phyloP scores from a whole-genome alignment of 2,888 invertebrate species.

The Zele albiditarsus region DNA sequence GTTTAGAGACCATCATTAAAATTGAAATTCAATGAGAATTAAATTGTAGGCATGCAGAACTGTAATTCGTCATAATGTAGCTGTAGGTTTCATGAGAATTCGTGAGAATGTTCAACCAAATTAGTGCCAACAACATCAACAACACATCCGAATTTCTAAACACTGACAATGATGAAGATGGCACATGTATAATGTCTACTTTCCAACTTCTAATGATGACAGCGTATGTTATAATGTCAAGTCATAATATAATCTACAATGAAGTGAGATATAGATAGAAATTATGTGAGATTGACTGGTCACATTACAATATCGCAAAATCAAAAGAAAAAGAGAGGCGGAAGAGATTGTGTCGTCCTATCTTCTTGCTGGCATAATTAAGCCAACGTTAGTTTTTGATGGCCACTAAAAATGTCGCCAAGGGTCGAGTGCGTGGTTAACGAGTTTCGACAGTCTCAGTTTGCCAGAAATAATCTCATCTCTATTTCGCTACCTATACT shows the following conservation, averaged over 20 bases:
- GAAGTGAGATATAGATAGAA: conserved; percentile 32
- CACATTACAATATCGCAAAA: conserved; percentile 33
- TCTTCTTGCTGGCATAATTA: conserved; percentile 67
- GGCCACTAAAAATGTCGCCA: conserved; percentile 72
- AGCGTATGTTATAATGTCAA: not conserved
- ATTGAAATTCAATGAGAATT: too few relatives aligned
- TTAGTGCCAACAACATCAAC: too few relatives aligned
- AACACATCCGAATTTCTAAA: too few relatives aligned
- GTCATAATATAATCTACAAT: not conserved
- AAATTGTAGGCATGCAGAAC: too few relatives aligned
- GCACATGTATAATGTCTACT: too few relatives aligned
- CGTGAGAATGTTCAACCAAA: too few relatives aligned
- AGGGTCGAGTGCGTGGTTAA: conserved; percentile 68
- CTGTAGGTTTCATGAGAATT: too few relatives aligned
- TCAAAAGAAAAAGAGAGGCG: conserved; percentile 33
- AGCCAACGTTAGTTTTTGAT: conserved; percentile 70
- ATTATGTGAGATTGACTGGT: conserved; percentile 21
- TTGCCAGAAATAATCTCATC: conserved; percentile 21
- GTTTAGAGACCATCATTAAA: too few relatives aligned
- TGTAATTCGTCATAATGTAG: too few relatives aligned
- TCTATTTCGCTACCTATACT: conserved; percentile 17
- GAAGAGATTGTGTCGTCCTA: conserved; percentile 43
- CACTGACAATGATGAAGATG: too few relatives aligned
- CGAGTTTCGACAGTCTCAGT: conserved; percentile 59
- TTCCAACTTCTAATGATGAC: not conserved